Evolutionary conservation across 1,140 invertebrate genomes (phyloP), one percentile per base, ranked within the genome.

Genomic region (Zaprionus ornatus): DNA sequence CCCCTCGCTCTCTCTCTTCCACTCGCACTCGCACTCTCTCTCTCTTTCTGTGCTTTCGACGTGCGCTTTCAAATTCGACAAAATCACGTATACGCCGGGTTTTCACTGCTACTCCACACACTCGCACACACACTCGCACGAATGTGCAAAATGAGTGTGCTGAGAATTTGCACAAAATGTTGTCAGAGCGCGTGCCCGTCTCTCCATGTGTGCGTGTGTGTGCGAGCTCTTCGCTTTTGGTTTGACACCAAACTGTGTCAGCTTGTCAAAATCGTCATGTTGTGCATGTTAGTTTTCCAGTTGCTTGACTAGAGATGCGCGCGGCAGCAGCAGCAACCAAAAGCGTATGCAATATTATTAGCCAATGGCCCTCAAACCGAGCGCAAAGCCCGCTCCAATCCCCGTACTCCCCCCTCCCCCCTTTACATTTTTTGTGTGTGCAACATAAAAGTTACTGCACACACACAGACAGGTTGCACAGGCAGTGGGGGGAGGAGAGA

Each of bases 221-320:
- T 17, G 57, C 25, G 32, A 32, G 62, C 67, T 65, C 57, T 55
- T 52, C 27, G 48, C 52, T 77, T 67, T 67, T 57, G 84, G 78
- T 84, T 81, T 90, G 84, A 88, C 84, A 88, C 81, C 85, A 79
- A 88, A 88, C 62, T 88, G 84, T 88, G 84, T 88, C 84, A 88
- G 85, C 84, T 84, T 88, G 84, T 88, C 84, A 88, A 90, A 88
- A 90, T 84, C 78, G 72, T 88, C 84, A 83, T 88, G 80, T 88
- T 87, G 78, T 78, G 80, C 77, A 88, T 88, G 84, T 84, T 88
- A 83, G 84, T 87, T 87, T 88, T 88, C 74, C 77, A 80, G 80
- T 81, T 73, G 77, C 80, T 87, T 80, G 84, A 83, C 80, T 88
- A 42, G 62, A 77, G 80, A 69, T 77, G 76, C 68, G 76, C 83